Base-by-base conservation (phyloP, 2,888 invertebrate genomes). In the Hylaea fasciaria region DNA sequence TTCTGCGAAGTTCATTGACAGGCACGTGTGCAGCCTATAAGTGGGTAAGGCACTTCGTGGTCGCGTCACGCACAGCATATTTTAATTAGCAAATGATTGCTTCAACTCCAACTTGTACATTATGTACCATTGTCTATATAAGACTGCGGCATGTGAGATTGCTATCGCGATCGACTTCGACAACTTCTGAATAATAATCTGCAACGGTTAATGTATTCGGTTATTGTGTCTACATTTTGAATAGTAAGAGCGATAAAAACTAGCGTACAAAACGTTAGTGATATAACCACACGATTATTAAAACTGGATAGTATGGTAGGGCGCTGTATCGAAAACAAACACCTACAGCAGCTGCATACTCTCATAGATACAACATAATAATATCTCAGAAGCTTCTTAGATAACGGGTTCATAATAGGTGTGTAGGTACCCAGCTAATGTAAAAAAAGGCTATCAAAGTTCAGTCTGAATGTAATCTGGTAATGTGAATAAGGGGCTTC, bases 1-100 rank as follows among this genome's bases (percentile, higher is more conserved):
- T 83, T 80, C 78, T 80, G 78, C 82, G 83, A 83, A 89, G 91
- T 91, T 91, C 91, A 91, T 90, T 92, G 91, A 91, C 91, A 89
- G 90, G 86, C 87, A 89, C 91, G 91, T 90, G 90, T 88, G 87
- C 84, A 87, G 87, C 85, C 84, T 89, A 78, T 86, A 86, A 85
- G 85, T 83, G 84, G 80, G 82, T 86, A 88, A 85, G 84, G 78
- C 82, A 85, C 80, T 86, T 80, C 80, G 81, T 83, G 86, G 83
- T 84, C 86, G 83, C 80, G 85, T 89, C 86, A 90, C 89, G 91
- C 89, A 90, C 77, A 80, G 85, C 86, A 88, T 91, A 91, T 91
- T 89, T 89, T 89, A 91, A 91, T 90, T 90, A 89, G 85, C 81
- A 81, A 82, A 86, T 86, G 87, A 89, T 90, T 86, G 85, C 82